Percentiles rank a stretch among this genome's conserved stretches.
phyloP scores from a whole-genome alignment of 2,113 vertebrate species.

The Prinia subflava region DNA sequence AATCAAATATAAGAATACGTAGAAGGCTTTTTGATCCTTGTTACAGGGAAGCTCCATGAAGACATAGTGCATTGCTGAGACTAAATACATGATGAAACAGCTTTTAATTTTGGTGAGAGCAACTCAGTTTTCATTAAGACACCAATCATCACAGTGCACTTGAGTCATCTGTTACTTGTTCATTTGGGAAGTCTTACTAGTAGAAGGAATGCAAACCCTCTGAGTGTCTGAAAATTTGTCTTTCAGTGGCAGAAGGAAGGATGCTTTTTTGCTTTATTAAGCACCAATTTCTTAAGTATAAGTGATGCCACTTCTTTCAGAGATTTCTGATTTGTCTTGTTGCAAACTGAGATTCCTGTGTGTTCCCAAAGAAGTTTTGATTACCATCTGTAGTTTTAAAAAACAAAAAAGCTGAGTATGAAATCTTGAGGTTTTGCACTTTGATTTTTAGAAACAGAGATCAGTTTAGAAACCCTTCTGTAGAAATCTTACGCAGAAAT shows the following conservation, averaged over 20 bases:
- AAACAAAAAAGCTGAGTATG: rapidly evolving
- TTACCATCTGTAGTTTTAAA: not conserved
- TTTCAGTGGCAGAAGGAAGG: not conserved
- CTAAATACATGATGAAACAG: not conserved
- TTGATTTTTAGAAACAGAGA: not conserved
- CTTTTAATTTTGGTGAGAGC: not conserved
- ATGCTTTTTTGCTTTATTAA: not conserved
- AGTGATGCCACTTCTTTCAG: not conserved
- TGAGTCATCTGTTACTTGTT: not conserved
- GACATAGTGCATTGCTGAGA: not conserved
- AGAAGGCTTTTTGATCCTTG: not conserved
- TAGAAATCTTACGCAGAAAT: not conserved
- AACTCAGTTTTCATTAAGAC: not conserved
- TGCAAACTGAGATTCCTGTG: not conserved
- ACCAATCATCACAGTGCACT: not conserved
- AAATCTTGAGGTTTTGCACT: not conserved
- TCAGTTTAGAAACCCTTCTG: not conserved
- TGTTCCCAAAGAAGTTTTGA: no score
- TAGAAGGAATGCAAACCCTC: not conserved
- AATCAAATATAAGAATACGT: not conserved
- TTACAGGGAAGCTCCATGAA: not conserved
- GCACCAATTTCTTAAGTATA: not conserved
- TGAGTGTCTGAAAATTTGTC: not conserved
- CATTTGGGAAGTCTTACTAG: not conserved
- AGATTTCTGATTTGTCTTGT: not conserved